Evolutionary conservation across 1,140 invertebrate genomes (phyloP), one percentile per base, ranked within the genome.

Genomic region (Eupristina koningsbergeri): DNA sequence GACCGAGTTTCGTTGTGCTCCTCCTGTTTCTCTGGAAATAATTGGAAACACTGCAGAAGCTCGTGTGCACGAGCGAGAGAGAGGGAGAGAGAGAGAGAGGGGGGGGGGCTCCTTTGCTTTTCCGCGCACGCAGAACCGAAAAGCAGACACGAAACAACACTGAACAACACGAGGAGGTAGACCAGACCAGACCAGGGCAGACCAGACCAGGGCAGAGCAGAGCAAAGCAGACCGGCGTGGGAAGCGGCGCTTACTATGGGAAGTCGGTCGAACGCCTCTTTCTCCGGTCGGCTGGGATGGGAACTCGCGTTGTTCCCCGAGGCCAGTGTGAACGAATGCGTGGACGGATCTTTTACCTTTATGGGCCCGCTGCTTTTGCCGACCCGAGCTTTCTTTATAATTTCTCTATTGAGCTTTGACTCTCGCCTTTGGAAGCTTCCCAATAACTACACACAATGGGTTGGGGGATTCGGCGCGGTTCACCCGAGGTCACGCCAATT

Each of bases 181-280:
- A n/a, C n/a, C n/a, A n/a, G n/a, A n/a, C n/a, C n/a, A n/a, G n/a
- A n/a, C n/a, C n/a, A n/a, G n/a, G n/a, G n/a, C n/a, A n/a, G n/a
- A n/a, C n/a, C n/a, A n/a, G n/a, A n/a, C n/a, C n/a, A n/a, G n/a
- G n/a, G n/a, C n/a, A n/a, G n/a, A n/a, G n/a, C n/a, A n/a, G 31
- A 39, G 53, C 45, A 58, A 19, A 81, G 39, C 11, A 61, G 26
- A 64, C 77, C n/a, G 73, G 80, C 87, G 87, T 89, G 89, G 87
- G 88, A 87, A 88, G 88, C 87, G 88, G 88, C 87, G 87, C 87
- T 76, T 26, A 61, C 81, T 80, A 75, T 86, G 83, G 80, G 83
- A 86, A 86, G 85, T 86, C 82, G 85, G 80, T 17, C 64, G 71
- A 81, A 29, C 39, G 50, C 31, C 36, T 11, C 63, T n/a, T n/a